Evolutionary conservation across 2,113 vertebrate genomes (phyloP).

Genomic region (Phaethornis superciliosus): DNA sequence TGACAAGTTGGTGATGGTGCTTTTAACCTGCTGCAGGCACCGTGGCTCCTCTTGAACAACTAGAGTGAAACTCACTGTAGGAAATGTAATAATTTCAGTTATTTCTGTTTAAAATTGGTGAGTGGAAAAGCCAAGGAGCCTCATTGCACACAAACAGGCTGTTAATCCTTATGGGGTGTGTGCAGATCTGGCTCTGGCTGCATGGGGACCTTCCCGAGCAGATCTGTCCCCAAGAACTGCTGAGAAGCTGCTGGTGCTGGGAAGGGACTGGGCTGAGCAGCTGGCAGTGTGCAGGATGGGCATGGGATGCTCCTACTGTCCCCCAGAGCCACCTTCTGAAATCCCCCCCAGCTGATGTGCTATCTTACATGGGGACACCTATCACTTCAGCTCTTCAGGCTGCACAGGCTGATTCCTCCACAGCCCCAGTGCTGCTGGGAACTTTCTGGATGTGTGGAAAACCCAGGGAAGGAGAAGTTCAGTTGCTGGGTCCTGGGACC

Average conservation of each 20-base stretch:
- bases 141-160: rapidly evolving
- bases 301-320: rapidly evolving
- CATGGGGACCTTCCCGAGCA: background rate
- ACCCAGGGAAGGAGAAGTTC: background rate
- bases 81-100: background rate
- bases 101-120: background rate
- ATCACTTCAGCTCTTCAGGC: rapidly evolving
- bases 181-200: too few relatives aligned
- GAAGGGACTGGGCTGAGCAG: background rate
- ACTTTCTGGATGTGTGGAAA: background rate
- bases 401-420: background rate
- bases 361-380: too few relatives aligned
- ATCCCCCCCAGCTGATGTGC: background rate
- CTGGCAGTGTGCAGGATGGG: background rate
- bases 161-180: background rate
- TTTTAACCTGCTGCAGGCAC: background rate
- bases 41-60: background rate
- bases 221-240: background rate
- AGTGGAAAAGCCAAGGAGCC: background rate
- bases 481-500: background rate
- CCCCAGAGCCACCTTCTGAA: too few relatives aligned
- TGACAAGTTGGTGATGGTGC: rapidly evolving
- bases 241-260: too few relatives aligned
- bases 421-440: background rate
- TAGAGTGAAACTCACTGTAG: background rate